Percentiles rank a stretch among this genome's conserved stretches.
These are phyloP conservation scores for Apus apus DNA, from an alignment of 2,113 vertebrate species.

Conservation along the genomic window DNA sequence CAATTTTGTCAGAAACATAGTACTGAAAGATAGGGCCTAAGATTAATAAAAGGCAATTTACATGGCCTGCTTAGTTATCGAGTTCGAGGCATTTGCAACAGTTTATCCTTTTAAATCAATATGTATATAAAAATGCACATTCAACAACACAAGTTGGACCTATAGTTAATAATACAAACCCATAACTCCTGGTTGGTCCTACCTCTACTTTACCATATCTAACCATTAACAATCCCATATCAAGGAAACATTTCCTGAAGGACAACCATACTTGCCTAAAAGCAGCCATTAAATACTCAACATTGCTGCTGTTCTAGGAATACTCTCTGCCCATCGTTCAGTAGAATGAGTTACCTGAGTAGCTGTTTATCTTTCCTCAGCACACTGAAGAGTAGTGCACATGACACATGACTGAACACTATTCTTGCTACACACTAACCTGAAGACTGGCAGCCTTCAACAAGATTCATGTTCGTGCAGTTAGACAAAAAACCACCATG, in stretches of 20 bases:
- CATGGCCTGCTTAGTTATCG: not conserved
- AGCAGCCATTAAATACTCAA: not conserved
- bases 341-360: not conserved
- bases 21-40: not conserved
- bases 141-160: not conserved
- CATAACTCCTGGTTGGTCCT: not conserved
- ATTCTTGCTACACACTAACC: not conserved
- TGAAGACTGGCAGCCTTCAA: not conserved
- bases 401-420: fast-evolving
- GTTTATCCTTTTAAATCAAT: not conserved
- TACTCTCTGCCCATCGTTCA: not conserved
- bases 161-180: not conserved
- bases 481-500: not conserved
- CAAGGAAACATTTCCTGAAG: not conserved
- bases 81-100: not conserved
- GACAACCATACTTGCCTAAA: not conserved
- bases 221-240: not conserved
- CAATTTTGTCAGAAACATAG: not conserved
- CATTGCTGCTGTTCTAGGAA: not conserved
- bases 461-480: fast-evolving
- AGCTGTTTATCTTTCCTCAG: not conserved
- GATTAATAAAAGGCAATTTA: not conserved
- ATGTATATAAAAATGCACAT: not conserved
- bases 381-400: not conserved
- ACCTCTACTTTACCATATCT: not conserved